Base-by-base conservation (phyloP, 2,888 invertebrate genomes). In the Vesta saturnalis region DNA sequence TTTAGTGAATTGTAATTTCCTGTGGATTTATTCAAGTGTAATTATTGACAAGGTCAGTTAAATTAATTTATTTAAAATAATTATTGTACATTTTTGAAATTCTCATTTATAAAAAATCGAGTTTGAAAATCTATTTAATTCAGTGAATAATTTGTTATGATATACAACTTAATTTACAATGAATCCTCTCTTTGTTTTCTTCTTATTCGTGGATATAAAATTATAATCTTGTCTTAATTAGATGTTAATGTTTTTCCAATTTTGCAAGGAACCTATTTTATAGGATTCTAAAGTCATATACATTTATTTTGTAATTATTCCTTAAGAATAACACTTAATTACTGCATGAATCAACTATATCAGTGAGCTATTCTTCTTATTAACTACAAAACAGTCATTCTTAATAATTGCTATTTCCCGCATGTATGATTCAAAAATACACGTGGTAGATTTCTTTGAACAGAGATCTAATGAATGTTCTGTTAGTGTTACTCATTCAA, bases 1-100 rank as follows among this genome's bases (percentile, higher is more conserved):
- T 61, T 61, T 67, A 58, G 67, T 67, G 67, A 56, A 62, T 61
- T 67, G 61, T 60, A 61, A 59, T 52, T 62, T 67, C 67, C 67
- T 59, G 62, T 46, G 65, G 67, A 59, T 59, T 39, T 67, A 63
- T 59, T 54, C 16, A 52, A 14, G 54, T 63, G 52, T 58, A 57
- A 59, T 46, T 63, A 63, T 23, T 46, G 39, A 18, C 58, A 62
- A 67, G 67, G 67, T 67, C 55, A 62, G 67, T 67, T 10, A 2
- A 16, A 59, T 16, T 54, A 18, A 16, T 39, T 43, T 55, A 55
- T 35, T 30, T 39, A 39, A 1, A 39, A 23, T 23, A 23, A 39
- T 39, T 39, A 39, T 39, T 39, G 8, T n/a, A 39, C n/a, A 39
- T 10, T 39, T 39, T 39, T n/a, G 12, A 4, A 12, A n/a, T n/a